Base-by-base conservation (phyloP, 2,888 invertebrate genomes). In the Leptinotarsa rubiginosa region DNA sequence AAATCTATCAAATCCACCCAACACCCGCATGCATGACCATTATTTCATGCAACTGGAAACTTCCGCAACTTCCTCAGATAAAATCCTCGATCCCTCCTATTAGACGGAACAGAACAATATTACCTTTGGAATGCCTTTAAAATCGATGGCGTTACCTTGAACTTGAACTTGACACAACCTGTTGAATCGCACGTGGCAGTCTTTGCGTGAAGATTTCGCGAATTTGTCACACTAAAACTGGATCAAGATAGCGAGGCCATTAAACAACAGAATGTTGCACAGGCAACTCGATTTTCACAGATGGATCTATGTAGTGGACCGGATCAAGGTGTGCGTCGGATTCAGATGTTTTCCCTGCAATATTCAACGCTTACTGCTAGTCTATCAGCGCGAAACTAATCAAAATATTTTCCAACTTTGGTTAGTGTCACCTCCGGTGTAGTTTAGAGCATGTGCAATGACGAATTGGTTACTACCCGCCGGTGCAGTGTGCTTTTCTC, bases 381-480 rank as follows among this genome's bases (percentile, higher is more conserved):
- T 75, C 75, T 80, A 83, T 81, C 83, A 81, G 77, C 80, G 81
- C 81, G 81, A 82, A 85, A 86, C 87, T 86, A 87, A 86, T 86
- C 85, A 84, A 85, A 86, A 86, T 86, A 87, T 86, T 86, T 84
- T 82, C 81, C 81, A 83, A 83, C 83, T 84, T 84, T 82, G 83
- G 83, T 83, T 83, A 81, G 80, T 82, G 83, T 81, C 83, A 84
- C 83, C 82, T 82, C 81, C 79, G 76, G 80, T 78, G 79, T 62
- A 62, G 79, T 75, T 79, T 73, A 81, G 84, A 86, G 87, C 87
- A 87, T 87, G 87, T 87, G 87, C 87, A 87, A 85, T 85, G 84
- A 83, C 81, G 80, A 74, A 77, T 80, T 76, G 77, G 77, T 82
- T 80, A 80, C 77, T 76, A 75, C 76, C 76, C 75, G 72, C 76